Base-by-base conservation (phyloP, 2,888 invertebrate genomes). In the Brenthis hecate region DNA sequence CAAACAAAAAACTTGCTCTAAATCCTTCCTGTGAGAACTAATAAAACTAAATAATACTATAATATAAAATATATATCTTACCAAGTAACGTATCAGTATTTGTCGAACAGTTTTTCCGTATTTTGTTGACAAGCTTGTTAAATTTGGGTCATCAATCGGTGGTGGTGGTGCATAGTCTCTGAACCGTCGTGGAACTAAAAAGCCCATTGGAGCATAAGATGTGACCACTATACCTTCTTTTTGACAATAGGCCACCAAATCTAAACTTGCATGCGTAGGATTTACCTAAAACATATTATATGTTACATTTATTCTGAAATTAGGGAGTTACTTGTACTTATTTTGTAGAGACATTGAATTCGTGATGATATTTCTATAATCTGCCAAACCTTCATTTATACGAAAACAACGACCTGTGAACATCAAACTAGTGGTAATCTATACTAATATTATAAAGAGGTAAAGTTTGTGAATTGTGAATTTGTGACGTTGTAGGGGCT, bases 201-300 rank as follows among this genome's bases (percentile, higher is more conserved):
- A 57, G 23, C 67, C 70, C 4, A 60, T 56, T 13, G 67, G 67
- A 14, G 53, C 56, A 47, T 61, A 70, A 0, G 65, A 50, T 48
- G 61, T 56, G 3, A 70, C 61, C 5, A 14, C 51, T 23, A 70
- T 70, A 3, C 58, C 58, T 48, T 65, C 32, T 23, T 56, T 67
- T 65, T 67, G 65, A 14, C 70, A 67, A 14, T 70, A 67, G 13
- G 67, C 61, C 11, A 65, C 64, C 13, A 70, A 11, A 11, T 53
- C 67, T 47, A 65, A n/a, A 48, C 54, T 47, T 1, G 64, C 23
- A 23, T 5, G 56, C 0, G 64, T 65, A 32, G 65, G 67, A 47
- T 70, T 64, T 14, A 70, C 56, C 70, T 70, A 28, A 14, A 67
- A 60, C 36, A 36, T 6, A 13, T 19, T 2, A 56, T 23, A 54